Base-by-base conservation (phyloP, 53 echinoderm and acorn worm species). In the Hippasteria phrygiana region DNA sequence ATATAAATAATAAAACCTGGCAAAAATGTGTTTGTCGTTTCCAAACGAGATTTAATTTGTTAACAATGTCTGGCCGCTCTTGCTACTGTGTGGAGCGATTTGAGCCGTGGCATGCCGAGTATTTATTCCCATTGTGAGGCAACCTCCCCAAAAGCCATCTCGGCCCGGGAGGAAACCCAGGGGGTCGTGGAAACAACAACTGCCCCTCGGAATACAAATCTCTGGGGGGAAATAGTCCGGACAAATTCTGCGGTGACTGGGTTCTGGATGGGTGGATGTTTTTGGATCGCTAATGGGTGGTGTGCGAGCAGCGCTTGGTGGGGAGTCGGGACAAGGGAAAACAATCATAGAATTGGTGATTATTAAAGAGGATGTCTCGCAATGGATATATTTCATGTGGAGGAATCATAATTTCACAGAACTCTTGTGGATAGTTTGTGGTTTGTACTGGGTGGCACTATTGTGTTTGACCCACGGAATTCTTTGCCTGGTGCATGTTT, bases 11-110 rank as follows among this genome's bases (percentile, higher is more conserved):
- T 38, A 26, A 66, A 85, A 47, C 50, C 64, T 63, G 17, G 1
- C 48, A 71, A 85, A 85, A 85, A 85, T 85, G 71, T 85, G 70
- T 85, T 85, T 71, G 43, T 43, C 47, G 43, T 85, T 85, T 70
- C 13, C 22, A 71, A 71, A 51, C 13, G 38, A 37, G 64, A 69
- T 71, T 85, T 48, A 71, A 85, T 85, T 85, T 85, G 85, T 37
- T 12, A 56, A 78, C 78, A 78, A 56, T 56, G 78, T 78, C 78
- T 55, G 59, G 36, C 40, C 29, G 64, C 22, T 64, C 40, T 37
- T 46, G 65, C 66, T 82, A 82, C 82, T 82, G 82, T 82, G 82
- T 82, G 43, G 11, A 29, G 26, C 17, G 12, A 27, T 24, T 63
- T 2, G 53, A 62, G 41, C 32, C 38, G 39, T 41, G 82, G 82